Evolutionary conservation across 2,797 vertebrate species (phyloP), one percentile per base, ranked within the genome.

Genomic region (Amblyopsis hoosieri): DNA sequence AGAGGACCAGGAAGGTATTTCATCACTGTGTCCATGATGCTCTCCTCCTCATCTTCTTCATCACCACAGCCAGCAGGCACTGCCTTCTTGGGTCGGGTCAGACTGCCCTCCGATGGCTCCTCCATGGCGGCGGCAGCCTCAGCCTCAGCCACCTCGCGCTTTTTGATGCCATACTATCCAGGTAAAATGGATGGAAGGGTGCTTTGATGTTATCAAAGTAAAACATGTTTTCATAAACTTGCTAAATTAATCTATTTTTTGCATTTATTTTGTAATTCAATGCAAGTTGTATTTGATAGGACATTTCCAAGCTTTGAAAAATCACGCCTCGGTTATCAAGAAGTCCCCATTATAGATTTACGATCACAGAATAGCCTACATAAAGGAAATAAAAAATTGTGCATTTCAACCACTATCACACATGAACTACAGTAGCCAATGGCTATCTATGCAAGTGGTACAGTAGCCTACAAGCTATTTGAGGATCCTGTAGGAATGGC

Each of bases 21-120:
- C 92, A 99, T 98, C 90, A 99, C 94, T 63, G 95, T 95, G 88
- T 99, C 97, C 92, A 99, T 94, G 91, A 99, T 99, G 90, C 96
- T 97, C 66, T 97, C 96, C 29, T 94, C 94, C 69, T 97, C 97
- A 0, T 96, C 96, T 4, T 93, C 93, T 3, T 97, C 97, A 3
- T 98, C 96, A 0, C 97, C 97, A 1, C 98, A 99, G 81, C 98
- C 98, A 0, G 96, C 90, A 0, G 98, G 97, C 54, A 99, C 95
- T 0, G 93, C 91, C 79, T 97, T 98, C 87, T 99, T 99, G 37
- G 96, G 95, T 68, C 96, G 93, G 0, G 97, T 99, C 90, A 99
- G 89, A 80, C 96, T 99, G 53, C 97, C 97, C 62, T 95, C 97
- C 0, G 91, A 87, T 0, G 93, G 83, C 68, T 96, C 94, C 82